Evolutionary conservation across 2,113 vertebrate species (phyloP), one percentile per base, ranked within the genome.

Genomic region (Mystacornis crossleyi): DNA sequence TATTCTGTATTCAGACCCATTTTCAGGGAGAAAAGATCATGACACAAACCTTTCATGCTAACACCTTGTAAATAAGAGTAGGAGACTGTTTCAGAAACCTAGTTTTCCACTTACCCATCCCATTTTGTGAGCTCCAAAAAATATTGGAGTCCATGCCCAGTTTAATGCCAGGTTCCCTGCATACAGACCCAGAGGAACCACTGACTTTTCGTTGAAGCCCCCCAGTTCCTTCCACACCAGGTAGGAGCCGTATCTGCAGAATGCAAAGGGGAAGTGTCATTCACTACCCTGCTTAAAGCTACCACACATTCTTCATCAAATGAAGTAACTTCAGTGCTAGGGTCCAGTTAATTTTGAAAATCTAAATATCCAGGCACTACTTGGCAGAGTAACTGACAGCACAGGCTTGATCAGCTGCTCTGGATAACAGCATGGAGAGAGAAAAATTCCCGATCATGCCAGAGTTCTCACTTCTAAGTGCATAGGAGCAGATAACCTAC

Each of bases 171-270:
- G 96, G 86, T 98, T 98, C 50, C 98, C 97, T 4, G 96, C 96
- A 9, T 99, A 98, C 34, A 99, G 96, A n/a, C 98, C 98, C 81
- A 99, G 96, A 25, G 98, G 98, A 42, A 98, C 86, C 80, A 98
- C 15, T 0, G 98, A 94, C 33, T 98, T 97, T 12, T 98, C 95
- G 0, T 51, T 98, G 97, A 98, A 98, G 80, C 98, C 98, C 15
- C 98, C 98, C 57, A 98, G 8, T 85, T 98, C 98, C 45, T 97
- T 98, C 98, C 98, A 99, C 45, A 98, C 75, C 64, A 99, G 62
- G 86, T 98, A 99, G 62, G 98, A 99, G 79, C 98, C 97, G 0
- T 97, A 98, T 36, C 98, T 98, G 81, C 75, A 97, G 66, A 92
- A 72, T 69, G 54, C 29, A 13, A 73, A 23, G 0, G 18, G 84